Percentiles rank a stretch among this genome's conserved stretches.
Conservation (phyloP, 23 tunicate genomes). For the Ascidia mentula region DNA sequence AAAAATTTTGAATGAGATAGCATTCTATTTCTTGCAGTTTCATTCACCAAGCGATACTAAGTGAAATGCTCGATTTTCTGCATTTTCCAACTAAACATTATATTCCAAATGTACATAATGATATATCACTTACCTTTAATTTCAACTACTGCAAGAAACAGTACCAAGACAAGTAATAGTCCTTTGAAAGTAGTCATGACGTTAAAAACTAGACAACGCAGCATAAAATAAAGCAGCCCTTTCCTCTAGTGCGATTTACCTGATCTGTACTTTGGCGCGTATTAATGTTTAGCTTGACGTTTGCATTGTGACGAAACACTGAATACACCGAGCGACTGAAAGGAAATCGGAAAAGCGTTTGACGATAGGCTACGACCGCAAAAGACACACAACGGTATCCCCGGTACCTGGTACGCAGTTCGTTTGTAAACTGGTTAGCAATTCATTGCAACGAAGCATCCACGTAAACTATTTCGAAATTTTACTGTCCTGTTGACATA, state of each 20-base stretch:
- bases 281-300: slow-evolving; percentile 1
- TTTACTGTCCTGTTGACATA: no score
- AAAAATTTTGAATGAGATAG: no score
- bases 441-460: no score
- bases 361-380: background rate
- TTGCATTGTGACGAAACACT: slow-evolving; percentile 4
- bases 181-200: background rate
- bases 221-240: background rate
- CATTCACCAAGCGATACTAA: no score
- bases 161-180: background rate
- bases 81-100: no score
- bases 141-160: background rate
- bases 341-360: background rate
- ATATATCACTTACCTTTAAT: background rate
- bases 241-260: background rate
- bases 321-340: background rate
- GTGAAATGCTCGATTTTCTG: no score
- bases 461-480: no score
- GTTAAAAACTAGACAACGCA: background rate
- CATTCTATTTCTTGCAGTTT: no score
- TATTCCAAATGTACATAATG: no score
- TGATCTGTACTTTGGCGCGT: background rate
- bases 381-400: background rate
- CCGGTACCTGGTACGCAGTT: background rate
- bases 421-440: background rate